Evolutionary conservation across 2,113 vertebrate species (phyloP).

Genomic region (Talpa occidentalis): DNA sequence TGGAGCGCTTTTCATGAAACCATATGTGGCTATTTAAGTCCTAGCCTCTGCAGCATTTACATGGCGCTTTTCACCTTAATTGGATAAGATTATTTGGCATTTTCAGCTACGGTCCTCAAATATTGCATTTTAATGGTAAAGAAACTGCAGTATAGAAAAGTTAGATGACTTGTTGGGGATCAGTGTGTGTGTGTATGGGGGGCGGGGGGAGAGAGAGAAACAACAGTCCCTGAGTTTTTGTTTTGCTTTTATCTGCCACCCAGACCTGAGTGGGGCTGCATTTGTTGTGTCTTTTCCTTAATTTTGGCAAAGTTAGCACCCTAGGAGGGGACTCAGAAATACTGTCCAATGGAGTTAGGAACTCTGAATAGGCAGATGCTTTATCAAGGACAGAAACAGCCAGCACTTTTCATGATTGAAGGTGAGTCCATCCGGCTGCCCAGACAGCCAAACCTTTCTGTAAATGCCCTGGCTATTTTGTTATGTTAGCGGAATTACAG

Average conservation of each 20-base stretch:
- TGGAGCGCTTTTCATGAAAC: conserved; percentile 53
- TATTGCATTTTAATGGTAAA: background rate
- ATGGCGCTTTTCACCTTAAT: conserved; percentile 37
- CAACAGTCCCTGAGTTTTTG: background rate
- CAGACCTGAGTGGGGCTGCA: background rate
- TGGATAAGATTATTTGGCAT: conserved; percentile 21
- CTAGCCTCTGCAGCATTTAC: background rate
- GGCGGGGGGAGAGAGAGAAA: too few relatives aligned
- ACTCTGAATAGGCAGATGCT: background rate
- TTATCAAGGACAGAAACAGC: accelerated
- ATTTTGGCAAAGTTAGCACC: background rate
- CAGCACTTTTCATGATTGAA: accelerated
- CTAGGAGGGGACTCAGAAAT: background rate
- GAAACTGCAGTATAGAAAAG: background rate
- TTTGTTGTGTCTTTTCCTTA: background rate
- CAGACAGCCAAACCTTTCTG: background rate
- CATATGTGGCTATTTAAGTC: conserved; percentile 59
- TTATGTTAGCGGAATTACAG: background rate
- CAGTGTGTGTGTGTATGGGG: background rate
- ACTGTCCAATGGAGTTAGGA: background rate
- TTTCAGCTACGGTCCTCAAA: background rate
- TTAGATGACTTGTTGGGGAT: background rate
- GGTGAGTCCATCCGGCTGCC: background rate
- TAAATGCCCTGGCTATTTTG: background rate
- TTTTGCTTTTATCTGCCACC: background rate